Conservation (phyloP, 92 coral and sea anemone genomes). For the Metridium senile region DNA sequence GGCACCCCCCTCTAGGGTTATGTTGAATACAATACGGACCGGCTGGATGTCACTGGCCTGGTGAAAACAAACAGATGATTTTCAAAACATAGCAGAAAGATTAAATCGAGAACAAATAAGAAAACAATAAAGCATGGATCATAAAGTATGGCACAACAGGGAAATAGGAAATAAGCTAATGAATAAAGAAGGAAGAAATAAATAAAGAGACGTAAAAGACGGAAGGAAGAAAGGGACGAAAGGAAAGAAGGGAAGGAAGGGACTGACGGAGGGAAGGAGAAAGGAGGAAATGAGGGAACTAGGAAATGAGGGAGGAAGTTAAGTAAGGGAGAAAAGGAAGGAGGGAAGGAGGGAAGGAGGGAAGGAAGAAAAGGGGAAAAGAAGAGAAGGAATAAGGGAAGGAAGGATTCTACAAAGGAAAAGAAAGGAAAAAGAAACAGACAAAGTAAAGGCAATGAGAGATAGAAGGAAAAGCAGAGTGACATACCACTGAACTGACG, state of each 20-base stretch:
- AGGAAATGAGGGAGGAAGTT: neutral
- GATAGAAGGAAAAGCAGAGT: too few species aligned
- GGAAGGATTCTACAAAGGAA: neutral
- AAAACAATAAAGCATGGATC: neutral
- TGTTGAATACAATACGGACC: conserved; percentile 92
- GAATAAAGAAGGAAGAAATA: too few species aligned
- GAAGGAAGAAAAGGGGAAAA: too few species aligned
- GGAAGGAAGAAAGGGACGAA: neutral
- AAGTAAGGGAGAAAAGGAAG: neutral
- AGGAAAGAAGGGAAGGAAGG: neutral
- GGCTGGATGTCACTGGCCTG: conserved; percentile 80
- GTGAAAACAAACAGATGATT: too few species aligned
- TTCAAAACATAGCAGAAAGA: too few species aligned
- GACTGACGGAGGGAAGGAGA: neutral
- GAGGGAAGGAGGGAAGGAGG: neutral
- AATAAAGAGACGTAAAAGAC: neutral
- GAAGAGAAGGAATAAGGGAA: neutral
- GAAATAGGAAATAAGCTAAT: too few species aligned
- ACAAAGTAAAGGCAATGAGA: too few species aligned
- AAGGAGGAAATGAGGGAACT: neutral
- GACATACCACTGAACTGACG: conserved; percentile 70
- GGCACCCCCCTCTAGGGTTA: conserved; percentile 90
- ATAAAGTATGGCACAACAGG: neutral
- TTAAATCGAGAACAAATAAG: conserved; percentile 4
- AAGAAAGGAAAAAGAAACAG: too few species aligned